A percentile compares a stretch with the other conserved stretches of the same genome.
phyloP scores from a whole-genome alignment of 2,888 invertebrate species.

The Apeira syringaria region DNA sequence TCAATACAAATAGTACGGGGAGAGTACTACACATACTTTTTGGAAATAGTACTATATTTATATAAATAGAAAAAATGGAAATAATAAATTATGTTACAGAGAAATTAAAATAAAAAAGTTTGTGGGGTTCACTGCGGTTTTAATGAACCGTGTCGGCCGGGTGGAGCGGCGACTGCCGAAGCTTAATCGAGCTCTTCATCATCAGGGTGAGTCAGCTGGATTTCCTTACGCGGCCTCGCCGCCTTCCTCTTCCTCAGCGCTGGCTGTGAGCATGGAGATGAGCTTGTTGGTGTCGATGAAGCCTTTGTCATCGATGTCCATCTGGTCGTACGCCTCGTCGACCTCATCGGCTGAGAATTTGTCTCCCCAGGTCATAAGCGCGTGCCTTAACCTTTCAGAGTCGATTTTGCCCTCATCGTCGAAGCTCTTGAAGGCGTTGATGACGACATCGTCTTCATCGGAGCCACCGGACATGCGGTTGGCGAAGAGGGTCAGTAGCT shows the following conservation, averaged over 20 bases:
- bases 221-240: slow-evolving; percentile 74
- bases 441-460: slow-evolving; percentile 96
- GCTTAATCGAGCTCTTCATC: background rate
- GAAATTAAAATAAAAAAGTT: slow-evolving; percentile 68
- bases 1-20: slow-evolving; percentile 42
- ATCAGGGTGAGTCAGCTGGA: slow-evolving; percentile 22
- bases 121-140: slow-evolving; percentile 64
- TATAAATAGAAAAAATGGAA: slow-evolving; percentile 82
- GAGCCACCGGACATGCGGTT: slow-evolving; percentile 95
- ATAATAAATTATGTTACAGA: slow-evolving; percentile 78
- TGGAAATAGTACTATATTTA: slow-evolving; percentile 80
- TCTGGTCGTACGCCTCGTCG: slow-evolving; percentile 96
- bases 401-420: slow-evolving; percentile 95
- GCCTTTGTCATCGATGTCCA: slow-evolving; percentile 95
- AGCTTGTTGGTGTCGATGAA: slow-evolving; percentile 94
- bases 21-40: slow-evolving; percentile 59
- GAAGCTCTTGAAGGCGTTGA: slow-evolving; percentile 96
- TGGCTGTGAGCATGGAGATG: slow-evolving; percentile 94
- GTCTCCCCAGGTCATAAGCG: slow-evolving; percentile 96
- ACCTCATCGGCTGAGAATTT: slow-evolving; percentile 95
- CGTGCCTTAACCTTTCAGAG: slow-evolving; percentile 94
- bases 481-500: slow-evolving; percentile 95
- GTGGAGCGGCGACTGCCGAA: slow-evolving; percentile 32
- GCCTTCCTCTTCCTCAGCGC: slow-evolving; percentile 91
- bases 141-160: slow-evolving; percentile 51